These are phyloP conservation scores for Dynastes maya DNA, from an alignment of 2,888 invertebrate species.

Conservation along the genomic window DNA sequence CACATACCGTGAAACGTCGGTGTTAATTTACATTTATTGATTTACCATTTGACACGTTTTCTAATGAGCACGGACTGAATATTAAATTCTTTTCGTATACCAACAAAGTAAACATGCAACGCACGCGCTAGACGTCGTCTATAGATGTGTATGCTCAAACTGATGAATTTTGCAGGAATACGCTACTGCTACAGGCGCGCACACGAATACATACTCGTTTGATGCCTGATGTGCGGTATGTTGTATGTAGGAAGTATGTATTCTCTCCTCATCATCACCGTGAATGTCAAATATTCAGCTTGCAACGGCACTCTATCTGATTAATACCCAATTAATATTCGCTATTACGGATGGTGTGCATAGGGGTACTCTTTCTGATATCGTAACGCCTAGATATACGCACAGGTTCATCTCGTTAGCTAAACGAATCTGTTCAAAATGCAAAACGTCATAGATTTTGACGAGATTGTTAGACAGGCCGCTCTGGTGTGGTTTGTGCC, in stretches of 20 bases:
- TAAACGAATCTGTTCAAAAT: no score
- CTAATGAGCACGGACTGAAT: slow-evolving; percentile 34
- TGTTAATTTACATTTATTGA: slow-evolving; percentile 46
- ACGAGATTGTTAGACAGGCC: neutral
- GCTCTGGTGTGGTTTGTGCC: neutral
- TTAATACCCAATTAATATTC: slow-evolving; percentile 33
- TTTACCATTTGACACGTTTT: slow-evolving; percentile 45
- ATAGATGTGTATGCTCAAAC: neutral
- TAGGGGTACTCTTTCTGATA: neutral
- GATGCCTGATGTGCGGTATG: neutral
- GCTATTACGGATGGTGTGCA: slow-evolving; percentile 4
- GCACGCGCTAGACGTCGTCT: neutral
- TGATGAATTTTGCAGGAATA: slow-evolving; percentile 11
- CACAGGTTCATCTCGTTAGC: neutral
- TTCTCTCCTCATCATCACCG: neutral
- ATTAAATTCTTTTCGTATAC: slow-evolving; percentile 21
- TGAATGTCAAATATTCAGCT: slow-evolving; percentile 9
- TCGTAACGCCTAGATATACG: neutral
- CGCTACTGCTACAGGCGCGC: neutral
- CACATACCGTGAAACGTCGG: slow-evolving; percentile 6
- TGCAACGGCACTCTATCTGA: slow-evolving; percentile 9
- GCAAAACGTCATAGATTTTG: neutral
- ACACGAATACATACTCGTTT: neutral
- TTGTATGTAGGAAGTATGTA: neutral
- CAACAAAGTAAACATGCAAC: slow-evolving; percentile 29